phyloP scores from a whole-genome alignment of 1,140 invertebrate genomes.

The Caerostris extrusa region DNA sequence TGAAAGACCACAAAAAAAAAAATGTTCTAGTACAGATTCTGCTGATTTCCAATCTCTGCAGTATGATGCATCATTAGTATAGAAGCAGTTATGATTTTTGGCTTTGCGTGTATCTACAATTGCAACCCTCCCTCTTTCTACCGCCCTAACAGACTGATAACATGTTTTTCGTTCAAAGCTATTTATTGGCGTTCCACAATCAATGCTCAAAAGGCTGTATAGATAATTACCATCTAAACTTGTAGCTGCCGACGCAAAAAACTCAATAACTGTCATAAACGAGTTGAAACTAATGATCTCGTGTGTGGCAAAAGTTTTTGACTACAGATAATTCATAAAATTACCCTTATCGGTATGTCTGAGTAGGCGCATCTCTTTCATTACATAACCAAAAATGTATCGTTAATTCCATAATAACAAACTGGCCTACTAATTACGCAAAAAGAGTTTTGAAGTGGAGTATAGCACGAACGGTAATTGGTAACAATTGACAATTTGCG shows the following conservation, averaged over 20 bases:
- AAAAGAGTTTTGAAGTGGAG: background rate
- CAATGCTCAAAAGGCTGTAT: constrained; percentile 20
- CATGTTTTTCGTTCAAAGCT: constrained; percentile 30
- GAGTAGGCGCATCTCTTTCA: background rate
- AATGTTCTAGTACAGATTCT: constrained; percentile 14
- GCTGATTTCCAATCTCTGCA: constrained; percentile 41
- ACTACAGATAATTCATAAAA: background rate
- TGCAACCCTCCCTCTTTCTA: background rate
- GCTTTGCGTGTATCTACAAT: constrained; percentile 30
- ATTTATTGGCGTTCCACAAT: constrained; percentile 11
- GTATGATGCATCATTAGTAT: constrained; percentile 37
- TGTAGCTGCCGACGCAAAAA: background rate
- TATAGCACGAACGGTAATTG: too few relatives aligned
- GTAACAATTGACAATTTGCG: too few relatives aligned
- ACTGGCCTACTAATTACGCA: background rate
- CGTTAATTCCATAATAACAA: background rate
- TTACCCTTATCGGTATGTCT: background rate
- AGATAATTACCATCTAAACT: background rate
- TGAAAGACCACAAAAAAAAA: constrained; percentile 26
- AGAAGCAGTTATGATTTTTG: constrained; percentile 44
- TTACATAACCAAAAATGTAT: background rate
- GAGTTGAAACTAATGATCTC: constrained; percentile 26
- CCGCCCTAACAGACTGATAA: constrained; percentile 13
- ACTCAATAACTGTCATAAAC: constrained; percentile 34
- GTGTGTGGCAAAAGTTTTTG: constrained; percentile 5